Base-by-base conservation (phyloP, 2,113 vertebrate species). In the Pseudorectes ferrugineus region DNA sequence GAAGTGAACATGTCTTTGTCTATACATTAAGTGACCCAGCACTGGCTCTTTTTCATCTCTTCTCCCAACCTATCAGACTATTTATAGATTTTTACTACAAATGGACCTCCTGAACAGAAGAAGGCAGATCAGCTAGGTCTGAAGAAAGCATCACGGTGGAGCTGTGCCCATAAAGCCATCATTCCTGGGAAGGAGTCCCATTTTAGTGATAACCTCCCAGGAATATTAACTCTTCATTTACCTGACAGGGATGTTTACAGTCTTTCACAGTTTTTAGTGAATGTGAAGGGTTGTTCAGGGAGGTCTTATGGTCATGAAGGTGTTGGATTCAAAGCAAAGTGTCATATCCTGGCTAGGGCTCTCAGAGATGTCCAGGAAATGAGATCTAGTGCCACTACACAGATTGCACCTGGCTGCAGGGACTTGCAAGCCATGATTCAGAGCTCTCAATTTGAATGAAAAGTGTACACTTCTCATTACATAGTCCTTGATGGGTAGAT, bases 51-150 rank as follows among this genome's bases (percentile, higher is more conserved):
- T 92, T 88, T 88, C 49, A 71, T 90, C 74, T 74, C 54, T 90
- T 79, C 72, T 71, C 31, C 46, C 68, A 76, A 68, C 59, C 55
- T 80, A 77, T 73, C 23, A 36, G 40, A 73, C 65, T 88, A 74
- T 93, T 95, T 96, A 90, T 92, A 93, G 71, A 6, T 71, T 88
- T 96, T 85, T 88, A 63, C 75, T 89, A 59, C 82, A 88, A 90
- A 92, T 88, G 75, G 88, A 87, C 70, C 77, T 95, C 62, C 80
- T 81, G 57, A 48, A 63, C 35, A 88, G 55, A 82, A 36, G 54
- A 82, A 62, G 51, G 42, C 67, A 85, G 51, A 66, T 42, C 55
- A 71, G 14, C 38, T 36, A 70, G 45, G 55, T 84, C 62, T 68
- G 89, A 85, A 80, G 92, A 94, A 89, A 58, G 55, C 58, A 28